Conservation (phyloP, 2,888 invertebrate genomes). For the Ophioninae sp. region DNA sequence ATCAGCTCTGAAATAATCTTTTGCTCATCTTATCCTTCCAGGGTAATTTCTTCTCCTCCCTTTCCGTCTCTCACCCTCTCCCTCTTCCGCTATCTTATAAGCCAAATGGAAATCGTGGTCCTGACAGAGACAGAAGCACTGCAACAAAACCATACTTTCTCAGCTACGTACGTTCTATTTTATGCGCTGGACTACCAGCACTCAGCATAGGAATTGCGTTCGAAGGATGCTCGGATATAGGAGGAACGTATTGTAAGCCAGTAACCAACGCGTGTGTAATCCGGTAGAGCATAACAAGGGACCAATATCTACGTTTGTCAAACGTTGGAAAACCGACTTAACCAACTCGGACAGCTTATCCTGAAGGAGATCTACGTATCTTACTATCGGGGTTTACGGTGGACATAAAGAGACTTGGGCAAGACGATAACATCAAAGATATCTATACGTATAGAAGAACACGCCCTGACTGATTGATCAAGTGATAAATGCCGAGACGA, state of each 20-base stretch:
- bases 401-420: too few relatives aligned
- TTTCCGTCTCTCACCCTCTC: not conserved
- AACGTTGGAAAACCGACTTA: too few relatives aligned
- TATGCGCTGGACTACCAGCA: conserved; percentile 66
- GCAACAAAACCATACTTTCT: conserved; percentile 36
- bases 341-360: too few relatives aligned
- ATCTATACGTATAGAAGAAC: too few relatives aligned
- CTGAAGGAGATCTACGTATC: too few relatives aligned
- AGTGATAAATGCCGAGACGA: too few relatives aligned
- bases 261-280: conserved; percentile 72
- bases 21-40: too few relatives aligned
- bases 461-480: too few relatives aligned
- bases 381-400: too few relatives aligned
- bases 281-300: conserved; percentile 49
- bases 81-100: not conserved
- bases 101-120: conserved; percentile 48
- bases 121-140: conserved; percentile 61
- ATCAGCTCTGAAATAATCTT: too few relatives aligned
- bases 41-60: not conserved
- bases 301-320: not conserved
- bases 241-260: conserved; percentile 77
- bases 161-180: conserved; percentile 15
- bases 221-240: conserved; percentile 62
- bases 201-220: conserved; percentile 77
- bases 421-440: too few relatives aligned